phyloP scores from a whole-genome alignment of 2,113 vertebrate genomes.

The Callocephalon fimbriatum region DNA sequence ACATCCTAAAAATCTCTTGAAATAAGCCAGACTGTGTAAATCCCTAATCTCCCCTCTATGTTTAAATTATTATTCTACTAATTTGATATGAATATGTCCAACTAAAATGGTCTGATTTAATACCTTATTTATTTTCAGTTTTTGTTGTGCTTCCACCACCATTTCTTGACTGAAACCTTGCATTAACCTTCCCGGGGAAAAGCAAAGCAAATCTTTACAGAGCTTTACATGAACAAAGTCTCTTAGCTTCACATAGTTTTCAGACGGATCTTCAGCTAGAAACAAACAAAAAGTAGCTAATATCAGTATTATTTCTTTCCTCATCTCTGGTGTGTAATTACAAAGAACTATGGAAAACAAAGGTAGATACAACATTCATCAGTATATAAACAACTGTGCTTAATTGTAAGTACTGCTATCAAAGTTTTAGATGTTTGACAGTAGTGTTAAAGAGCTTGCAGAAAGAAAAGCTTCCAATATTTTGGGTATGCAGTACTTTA shows the following conservation, averaged over 20 bases:
- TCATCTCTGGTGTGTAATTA: neutral
- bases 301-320: neutral
- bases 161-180: conserved; percentile 93
- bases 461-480: neutral
- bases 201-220: conserved; percentile 89
- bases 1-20: neutral
- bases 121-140: conserved; percentile 99
- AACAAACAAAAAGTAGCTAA: neutral
- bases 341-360: neutral
- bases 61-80: neutral
- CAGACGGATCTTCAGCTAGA: conserved; percentile 95
- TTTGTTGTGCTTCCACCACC: conserved; percentile 89
- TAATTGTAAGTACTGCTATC: neutral
- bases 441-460: neutral
- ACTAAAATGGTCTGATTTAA: neutral
- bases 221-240: conserved; percentile 95
- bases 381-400: neutral
- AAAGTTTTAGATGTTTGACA: neutral
- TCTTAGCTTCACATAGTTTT: conserved; percentile 94
- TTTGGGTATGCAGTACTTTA: neutral
- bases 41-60: neutral
- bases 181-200: conserved; percentile 88
- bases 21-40: neutral
- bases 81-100: neutral
- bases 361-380: neutral